Conservation (phyloP, 2,888 invertebrate species). For the Heteromyza rotundicornis region DNA sequence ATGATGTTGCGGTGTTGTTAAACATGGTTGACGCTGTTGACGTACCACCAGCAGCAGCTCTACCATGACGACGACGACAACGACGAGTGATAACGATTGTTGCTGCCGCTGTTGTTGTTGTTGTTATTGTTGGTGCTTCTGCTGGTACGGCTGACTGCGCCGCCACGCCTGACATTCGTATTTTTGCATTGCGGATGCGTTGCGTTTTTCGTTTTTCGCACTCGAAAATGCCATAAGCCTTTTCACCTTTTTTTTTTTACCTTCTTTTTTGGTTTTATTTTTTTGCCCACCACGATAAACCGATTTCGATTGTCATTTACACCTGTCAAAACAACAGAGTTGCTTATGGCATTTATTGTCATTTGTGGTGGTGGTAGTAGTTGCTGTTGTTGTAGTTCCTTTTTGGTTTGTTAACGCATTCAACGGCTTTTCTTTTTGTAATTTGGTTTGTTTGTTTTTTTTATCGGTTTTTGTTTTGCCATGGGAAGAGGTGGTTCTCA, state of each 20-base stretch:
- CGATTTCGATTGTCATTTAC: conserved; percentile 1
- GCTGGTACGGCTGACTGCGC: no score
- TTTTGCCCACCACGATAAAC: neutral
- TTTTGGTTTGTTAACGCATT: neutral
- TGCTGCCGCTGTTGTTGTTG: neutral
- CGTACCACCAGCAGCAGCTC: conserved; percentile 4
- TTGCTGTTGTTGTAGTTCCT: conserved; percentile 29
- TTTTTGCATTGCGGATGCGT: no score
- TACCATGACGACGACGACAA: no score
- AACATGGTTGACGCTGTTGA: conserved; percentile 1
- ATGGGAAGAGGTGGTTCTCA: neutral
- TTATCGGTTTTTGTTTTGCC: neutral
- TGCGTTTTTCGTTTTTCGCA: no score
- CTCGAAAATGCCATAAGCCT: neutral
- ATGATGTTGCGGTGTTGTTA: conserved; percentile 2
- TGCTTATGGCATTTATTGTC: neutral
- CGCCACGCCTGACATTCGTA: no score
- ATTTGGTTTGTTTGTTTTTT: conserved; percentile 5
- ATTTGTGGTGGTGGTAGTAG: conserved; percentile 11
- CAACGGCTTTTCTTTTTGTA: neutral
- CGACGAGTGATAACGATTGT: conserved; percentile 12
- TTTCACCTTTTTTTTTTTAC: no score
- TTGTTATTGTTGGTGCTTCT: no score
- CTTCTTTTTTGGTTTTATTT: no score
- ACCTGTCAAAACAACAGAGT: neutral